phyloP scores from a whole-genome alignment of 2,888 invertebrate genomes.

The Acleris sparsana region DNA sequence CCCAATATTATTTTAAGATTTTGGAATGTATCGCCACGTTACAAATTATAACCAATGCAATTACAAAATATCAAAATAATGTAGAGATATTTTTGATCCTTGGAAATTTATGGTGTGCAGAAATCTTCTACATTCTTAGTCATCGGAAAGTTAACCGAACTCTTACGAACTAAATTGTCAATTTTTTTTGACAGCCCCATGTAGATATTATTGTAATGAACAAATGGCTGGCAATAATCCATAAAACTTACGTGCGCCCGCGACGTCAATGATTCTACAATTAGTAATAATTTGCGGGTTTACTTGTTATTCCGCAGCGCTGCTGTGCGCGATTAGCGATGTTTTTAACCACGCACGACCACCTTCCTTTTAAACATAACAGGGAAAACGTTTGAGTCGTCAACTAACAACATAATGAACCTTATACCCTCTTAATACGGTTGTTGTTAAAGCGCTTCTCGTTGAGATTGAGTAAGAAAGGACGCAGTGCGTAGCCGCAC shows the following conservation, averaged over 20 bases:
- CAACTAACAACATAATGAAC: slow-evolving; percentile 50
- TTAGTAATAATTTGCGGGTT: slow-evolving; percentile 78
- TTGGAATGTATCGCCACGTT: no score
- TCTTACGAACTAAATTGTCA: no score
- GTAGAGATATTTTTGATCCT: no score
- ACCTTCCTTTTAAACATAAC: slow-evolving; percentile 62
- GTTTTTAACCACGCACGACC: slow-evolving; percentile 67
- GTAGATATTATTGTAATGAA: slow-evolving; percentile 5
- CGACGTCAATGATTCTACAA: slow-evolving; percentile 76
- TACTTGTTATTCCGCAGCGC: slow-evolving; percentile 66
- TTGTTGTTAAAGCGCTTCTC: slow-evolving; percentile 43
- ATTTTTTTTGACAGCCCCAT: no score
- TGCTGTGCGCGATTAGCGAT: slow-evolving; percentile 62
- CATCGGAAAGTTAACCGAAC: no score
- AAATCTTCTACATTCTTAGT: no score
- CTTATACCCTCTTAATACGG: slow-evolving; percentile 55
- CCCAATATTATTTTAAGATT: no score
- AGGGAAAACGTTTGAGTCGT: slow-evolving; percentile 48
- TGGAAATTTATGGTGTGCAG: no score
- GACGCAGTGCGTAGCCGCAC: slow-evolving; percentile 71
- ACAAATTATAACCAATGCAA: no score
- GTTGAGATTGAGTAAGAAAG: slow-evolving; percentile 53
- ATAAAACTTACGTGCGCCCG: slow-evolving; percentile 62
- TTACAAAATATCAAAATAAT: no score
- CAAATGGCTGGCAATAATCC: slow-evolving; percentile 41